Conservation (phyloP, 30 jellyfish, hydroid and myxozoan species). For the Aurelia coerulea region DNA sequence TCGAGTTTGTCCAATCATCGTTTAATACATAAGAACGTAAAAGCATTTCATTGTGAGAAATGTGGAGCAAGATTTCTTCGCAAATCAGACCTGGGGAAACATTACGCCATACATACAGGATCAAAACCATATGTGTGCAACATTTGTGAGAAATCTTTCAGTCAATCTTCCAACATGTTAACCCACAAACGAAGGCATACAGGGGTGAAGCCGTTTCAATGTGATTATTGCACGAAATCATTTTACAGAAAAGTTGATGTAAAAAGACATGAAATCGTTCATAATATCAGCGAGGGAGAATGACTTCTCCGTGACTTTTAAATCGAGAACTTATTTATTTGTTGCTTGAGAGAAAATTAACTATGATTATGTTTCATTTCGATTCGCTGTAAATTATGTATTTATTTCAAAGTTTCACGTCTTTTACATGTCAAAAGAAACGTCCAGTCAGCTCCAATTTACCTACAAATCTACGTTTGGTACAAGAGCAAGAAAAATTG, state of each 20-base stretch:
- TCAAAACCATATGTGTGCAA: constrained; percentile 73
- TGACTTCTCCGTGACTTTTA: background rate
- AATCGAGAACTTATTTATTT: too few species aligned
- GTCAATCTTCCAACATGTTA: constrained; percentile 90
- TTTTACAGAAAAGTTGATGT: constrained; percentile 89
- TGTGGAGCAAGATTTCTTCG: constrained; percentile 81
- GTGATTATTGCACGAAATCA: constrained; percentile 73
- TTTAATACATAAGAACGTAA: constrained; percentile 72
- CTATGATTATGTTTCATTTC: too few species aligned
- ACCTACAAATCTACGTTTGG: too few species aligned
- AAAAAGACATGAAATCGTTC: constrained; percentile 82
- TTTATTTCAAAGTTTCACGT: too few species aligned
- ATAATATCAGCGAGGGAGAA: constrained; percentile 27
- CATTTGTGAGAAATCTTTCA: constrained; percentile 69
- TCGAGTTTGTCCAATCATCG: constrained; percentile 81
- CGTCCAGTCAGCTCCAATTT: too few species aligned
- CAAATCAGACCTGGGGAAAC: constrained; percentile 85
- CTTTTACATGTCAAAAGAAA: too few species aligned
- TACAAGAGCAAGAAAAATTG: too few species aligned
- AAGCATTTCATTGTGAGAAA: constrained; percentile 76
- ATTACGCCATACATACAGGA: constrained; percentile 77
- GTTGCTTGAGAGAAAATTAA: too few species aligned
- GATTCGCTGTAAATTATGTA: too few species aligned
- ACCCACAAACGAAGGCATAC: constrained; percentile 90
- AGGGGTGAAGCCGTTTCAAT: constrained; percentile 80